A percentile compares a stretch with the other conserved stretches of the same genome.
phyloP scores from a whole-genome alignment of 2,888 invertebrate species.

The Xanthorhoe designata region DNA sequence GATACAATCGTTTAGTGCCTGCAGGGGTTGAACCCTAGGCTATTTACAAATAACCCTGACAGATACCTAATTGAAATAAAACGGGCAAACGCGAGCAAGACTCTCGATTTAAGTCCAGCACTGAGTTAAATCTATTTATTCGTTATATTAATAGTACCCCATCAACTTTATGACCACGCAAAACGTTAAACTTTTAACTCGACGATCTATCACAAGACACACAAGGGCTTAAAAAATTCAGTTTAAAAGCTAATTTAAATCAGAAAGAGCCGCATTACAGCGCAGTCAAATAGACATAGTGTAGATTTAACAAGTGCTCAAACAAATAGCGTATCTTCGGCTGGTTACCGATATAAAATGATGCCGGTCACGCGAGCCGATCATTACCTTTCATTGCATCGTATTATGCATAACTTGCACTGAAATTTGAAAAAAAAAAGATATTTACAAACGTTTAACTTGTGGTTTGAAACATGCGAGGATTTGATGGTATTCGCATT shows the following conservation, averaged over 20 bases:
- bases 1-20: not conserved
- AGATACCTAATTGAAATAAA: not conserved
- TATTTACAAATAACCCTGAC: not conserved
- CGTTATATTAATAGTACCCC: too few species aligned
- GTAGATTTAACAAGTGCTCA: constrained; percentile 29
- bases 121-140: too few species aligned
- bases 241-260: not conserved
- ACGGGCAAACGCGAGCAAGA: not conserved
- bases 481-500: too few species aligned
- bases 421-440: not conserved
- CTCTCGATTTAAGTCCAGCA: too few species aligned
- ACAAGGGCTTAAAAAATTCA: not conserved
- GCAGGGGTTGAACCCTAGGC: not conserved
- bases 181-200: too few species aligned
- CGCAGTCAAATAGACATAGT: constrained; percentile 31
- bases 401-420: constrained; percentile 30
- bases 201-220: not conserved
- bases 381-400: constrained; percentile 36
- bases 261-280: constrained; percentile 14
- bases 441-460: not conserved
- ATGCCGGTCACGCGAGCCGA: constrained; percentile 36
- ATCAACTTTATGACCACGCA: too few species aligned
- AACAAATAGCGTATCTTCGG: constrained; percentile 36
- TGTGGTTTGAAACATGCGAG: not conserved
- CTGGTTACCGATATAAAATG: constrained; percentile 34